These are phyloP conservation scores for Cololabis saira DNA, from an alignment of 2,113 vertebrate species.

Conservation along the genomic window DNA sequence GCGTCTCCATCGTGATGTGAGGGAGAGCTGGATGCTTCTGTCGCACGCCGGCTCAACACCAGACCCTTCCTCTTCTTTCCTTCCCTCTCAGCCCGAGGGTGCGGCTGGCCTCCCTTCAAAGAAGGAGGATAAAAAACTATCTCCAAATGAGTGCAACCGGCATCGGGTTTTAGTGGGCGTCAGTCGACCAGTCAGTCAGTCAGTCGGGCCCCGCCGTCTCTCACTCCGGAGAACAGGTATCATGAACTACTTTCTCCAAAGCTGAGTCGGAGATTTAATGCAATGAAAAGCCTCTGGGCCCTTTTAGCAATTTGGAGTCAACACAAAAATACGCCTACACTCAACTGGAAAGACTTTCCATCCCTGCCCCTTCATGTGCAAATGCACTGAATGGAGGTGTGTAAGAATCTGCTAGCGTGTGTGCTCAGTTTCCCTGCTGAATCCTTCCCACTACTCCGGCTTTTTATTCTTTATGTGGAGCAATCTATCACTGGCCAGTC, in stretches of 20 bases:
- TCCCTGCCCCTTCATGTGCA: constrained; percentile 75
- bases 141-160: constrained; percentile 50
- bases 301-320: constrained; percentile 78
- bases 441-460: constrained; percentile 54
- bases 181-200: constrained; percentile 55
- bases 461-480: constrained; percentile 29
- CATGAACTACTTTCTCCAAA: constrained; percentile 69
- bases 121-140: too few species aligned
- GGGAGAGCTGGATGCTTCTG: constrained; percentile 47
- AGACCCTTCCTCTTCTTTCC: not conserved
- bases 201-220: constrained; percentile 47
- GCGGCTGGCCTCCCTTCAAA: constrained; percentile 66
- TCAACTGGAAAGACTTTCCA: constrained; percentile 69
- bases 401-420: constrained; percentile 43
- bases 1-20: constrained; percentile 23
- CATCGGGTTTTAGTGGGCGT: constrained; percentile 51
- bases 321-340: constrained; percentile 78
- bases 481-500: constrained; percentile 43
- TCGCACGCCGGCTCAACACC: constrained; percentile 30
- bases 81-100: constrained; percentile 34
- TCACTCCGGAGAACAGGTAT: constrained; percentile 62
- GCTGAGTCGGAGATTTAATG: constrained; percentile 72
- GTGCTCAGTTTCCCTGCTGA: constrained; percentile 49
- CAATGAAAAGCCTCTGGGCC: constrained; percentile 75
- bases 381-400: constrained; percentile 73